Percentiles rank a stretch among this genome's conserved stretches.
These are phyloP conservation scores for Pogonophryne albipinna DNA, from an alignment of 2,797 vertebrate species.

Conservation along the genomic window DNA sequence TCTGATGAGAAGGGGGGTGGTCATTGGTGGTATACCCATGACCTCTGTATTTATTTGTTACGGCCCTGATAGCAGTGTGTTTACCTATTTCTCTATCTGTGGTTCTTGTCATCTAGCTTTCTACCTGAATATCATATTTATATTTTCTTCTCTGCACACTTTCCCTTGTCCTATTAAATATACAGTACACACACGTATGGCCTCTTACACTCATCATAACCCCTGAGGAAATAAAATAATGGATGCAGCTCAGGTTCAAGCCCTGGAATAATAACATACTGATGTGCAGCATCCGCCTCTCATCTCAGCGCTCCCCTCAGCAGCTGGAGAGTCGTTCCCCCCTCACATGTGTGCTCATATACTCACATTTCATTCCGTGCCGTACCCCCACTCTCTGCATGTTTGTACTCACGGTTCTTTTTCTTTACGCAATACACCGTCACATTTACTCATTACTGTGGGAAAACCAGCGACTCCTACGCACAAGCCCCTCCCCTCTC, in stretches of 20 bases:
- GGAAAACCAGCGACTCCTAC: constrained; percentile 32
- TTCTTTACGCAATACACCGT: not conserved
- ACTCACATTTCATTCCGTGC: constrained; percentile 21
- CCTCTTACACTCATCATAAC: constrained; percentile 8
- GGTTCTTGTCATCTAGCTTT: not conserved
- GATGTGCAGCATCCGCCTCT: constrained; percentile 64
- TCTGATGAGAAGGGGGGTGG: too few species aligned
- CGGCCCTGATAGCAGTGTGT: not conserved
- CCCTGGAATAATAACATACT: constrained; percentile 51
- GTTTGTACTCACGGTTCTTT: constrained; percentile 6
- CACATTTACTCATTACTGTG: constrained; percentile 8
- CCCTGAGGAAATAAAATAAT: constrained; percentile 53
- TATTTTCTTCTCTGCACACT: not conserved
- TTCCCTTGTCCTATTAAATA: not conserved
- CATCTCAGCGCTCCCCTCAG: constrained; percentile 41
- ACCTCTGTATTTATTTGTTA: not conserved
- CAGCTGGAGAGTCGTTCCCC: constrained; percentile 19
- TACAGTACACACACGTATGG: not conserved
- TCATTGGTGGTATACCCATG: not conserved
- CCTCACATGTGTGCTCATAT: constrained; percentile 14
- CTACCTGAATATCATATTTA: not conserved
- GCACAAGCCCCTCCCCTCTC: constrained; percentile 7
- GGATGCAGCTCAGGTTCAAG: constrained; percentile 50
- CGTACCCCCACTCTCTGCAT: not conserved
- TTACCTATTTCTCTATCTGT: not conserved